These are phyloP conservation scores for Chamaea fasciata DNA, from an alignment of 2,113 vertebrate species.

Conservation along the genomic window DNA sequence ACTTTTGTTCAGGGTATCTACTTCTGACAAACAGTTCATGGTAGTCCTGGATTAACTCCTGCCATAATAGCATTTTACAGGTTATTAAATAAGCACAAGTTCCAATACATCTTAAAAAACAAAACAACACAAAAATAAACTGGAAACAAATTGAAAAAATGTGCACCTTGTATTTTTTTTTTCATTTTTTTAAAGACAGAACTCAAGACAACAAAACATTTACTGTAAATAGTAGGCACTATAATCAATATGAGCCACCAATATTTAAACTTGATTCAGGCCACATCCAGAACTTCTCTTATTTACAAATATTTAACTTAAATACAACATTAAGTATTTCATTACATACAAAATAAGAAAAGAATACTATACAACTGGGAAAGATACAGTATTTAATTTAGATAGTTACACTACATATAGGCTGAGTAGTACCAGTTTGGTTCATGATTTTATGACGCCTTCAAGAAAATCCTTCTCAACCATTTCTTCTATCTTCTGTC, in stretches of 20 bases:
- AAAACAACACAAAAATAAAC: slow-evolving; percentile 20
- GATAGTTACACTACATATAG: slow-evolving; percentile 57
- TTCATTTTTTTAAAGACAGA: slow-evolving; percentile 58
- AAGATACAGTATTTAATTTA: slow-evolving; percentile 57
- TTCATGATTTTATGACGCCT: slow-evolving; percentile 92
- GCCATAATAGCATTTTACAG: background rate
- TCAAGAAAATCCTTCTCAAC: slow-evolving; percentile 98
- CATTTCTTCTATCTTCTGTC: slow-evolving; percentile 98
- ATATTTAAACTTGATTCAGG: slow-evolving; percentile 82
- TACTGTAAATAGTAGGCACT: slow-evolving; percentile 72
- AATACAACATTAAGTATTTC: slow-evolving; percentile 83
- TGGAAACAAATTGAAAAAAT: slow-evolving; percentile 64
- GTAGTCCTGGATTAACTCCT: background rate
- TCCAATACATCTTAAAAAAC: background rate
- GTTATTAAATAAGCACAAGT: background rate
- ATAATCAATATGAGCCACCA: slow-evolving; percentile 76
- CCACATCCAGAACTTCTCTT: slow-evolving; percentile 81
- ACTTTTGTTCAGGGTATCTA: background rate
- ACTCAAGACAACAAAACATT: slow-evolving; percentile 68
- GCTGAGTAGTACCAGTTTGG: background rate
- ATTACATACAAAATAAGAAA: slow-evolving; percentile 84
- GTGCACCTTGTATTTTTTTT: slow-evolving; percentile 71
- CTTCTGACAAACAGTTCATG: background rate
- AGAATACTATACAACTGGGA: slow-evolving; percentile 74
- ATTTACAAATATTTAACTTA: slow-evolving; percentile 96